Evolutionary conservation across 2,113 vertebrate species (phyloP), one percentile per base, ranked within the genome.

Genomic region (Xenopus borealis): DNA sequence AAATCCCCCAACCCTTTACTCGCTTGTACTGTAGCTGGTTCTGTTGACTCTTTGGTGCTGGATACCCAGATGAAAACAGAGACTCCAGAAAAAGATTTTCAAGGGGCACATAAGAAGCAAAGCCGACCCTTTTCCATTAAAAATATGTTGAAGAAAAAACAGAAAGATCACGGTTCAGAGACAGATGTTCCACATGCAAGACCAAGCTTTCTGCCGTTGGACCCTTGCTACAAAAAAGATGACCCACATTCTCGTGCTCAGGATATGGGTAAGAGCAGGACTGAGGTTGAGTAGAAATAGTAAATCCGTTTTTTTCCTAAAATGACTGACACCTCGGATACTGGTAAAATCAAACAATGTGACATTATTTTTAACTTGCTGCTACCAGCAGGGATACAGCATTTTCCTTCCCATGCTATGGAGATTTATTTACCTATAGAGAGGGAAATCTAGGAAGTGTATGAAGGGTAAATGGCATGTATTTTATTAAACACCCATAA

Each of bases 131-230:
- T 78, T 23, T 67, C 63, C 27, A 30, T 74, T n/a, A 80, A 72
- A 72, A 69, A 10, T 16, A 3, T 78, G 8, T 16, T 80, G 19
- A 70, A 61, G 74, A 80, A 71, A 33, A 80, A 80, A 23, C 30
- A 5, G 10, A 76, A 76, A 27, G 66, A 62, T 70, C n/a, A 52
- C 2, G 19, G 7, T 10, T 23, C 13, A 20, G 46, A 4, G 0
- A 3, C 17, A 20, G 66, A 76, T 27, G 8, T 20, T 12, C 30
- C 10, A 3, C n/a, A 63, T 4, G 11, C 12, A 3, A 74, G 85
- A 55, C 87, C 87, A n/a, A 72, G 69, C 52, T 82, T 78, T n/a
- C 67, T 89, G 62, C 84, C 86, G 5, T 50, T 89, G 16, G 78
- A 0, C 0, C 77, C 80, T 57, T 85, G 82, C 72, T 87, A 86